Conservation (phyloP, 2,797 vertebrate species). For the Pelodytes ibericus region DNA sequence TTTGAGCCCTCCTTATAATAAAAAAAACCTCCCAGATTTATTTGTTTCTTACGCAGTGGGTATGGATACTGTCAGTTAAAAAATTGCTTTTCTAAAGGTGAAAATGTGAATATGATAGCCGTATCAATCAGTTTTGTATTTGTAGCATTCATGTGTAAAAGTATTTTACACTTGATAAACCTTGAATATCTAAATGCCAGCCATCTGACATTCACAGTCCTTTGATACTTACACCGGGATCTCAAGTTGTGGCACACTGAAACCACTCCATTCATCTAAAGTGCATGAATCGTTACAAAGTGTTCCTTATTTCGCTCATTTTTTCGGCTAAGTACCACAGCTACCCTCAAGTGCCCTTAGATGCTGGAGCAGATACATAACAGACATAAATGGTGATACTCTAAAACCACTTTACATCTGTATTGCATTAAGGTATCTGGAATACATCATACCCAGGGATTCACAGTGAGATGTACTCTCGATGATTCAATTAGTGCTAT, state of each 20-base stretch:
- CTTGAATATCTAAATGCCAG: conserved; percentile 47
- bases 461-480: conserved; percentile 18
- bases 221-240: conserved; percentile 59
- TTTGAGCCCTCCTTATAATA: not conserved
- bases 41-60: conserved; percentile 18
- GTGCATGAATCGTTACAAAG: conserved; percentile 65
- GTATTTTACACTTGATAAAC: conserved; percentile 52
- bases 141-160: conserved; percentile 49
- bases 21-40: conserved; percentile 8
- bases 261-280: conserved; percentile 69
- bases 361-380: conserved; percentile 54
- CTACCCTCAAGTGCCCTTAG: conserved; percentile 60
- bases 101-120: conserved; percentile 45
- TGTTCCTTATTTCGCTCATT: conserved; percentile 56
- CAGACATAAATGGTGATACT: conserved; percentile 58
- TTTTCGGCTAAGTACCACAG: conserved; percentile 52
- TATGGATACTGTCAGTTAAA: conserved; percentile 36
- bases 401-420: conserved; percentile 43
- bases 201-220: conserved; percentile 45
- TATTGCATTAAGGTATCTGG: conserved; percentile 41
- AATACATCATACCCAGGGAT: conserved; percentile 23
- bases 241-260: conserved; percentile 63
- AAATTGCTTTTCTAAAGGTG: conserved; percentile 48
- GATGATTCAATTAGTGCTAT: conserved; percentile 38
- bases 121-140: conserved; percentile 53